These are phyloP conservation scores for Benitochromis conjunctus DNA, from an alignment of 2,113 vertebrate genomes.

Conservation along the genomic window DNA sequence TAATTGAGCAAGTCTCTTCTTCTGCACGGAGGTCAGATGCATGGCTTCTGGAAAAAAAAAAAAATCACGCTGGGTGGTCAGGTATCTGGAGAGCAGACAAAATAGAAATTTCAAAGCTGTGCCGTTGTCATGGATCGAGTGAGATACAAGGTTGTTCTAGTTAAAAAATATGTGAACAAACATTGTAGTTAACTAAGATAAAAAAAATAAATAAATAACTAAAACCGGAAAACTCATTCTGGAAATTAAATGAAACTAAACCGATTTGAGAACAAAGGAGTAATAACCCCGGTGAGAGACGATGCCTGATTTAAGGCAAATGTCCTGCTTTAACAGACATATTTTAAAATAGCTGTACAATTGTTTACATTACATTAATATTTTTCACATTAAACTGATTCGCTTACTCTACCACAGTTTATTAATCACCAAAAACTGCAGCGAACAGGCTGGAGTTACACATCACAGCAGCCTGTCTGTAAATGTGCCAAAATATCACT, in stretches of 20 bases:
- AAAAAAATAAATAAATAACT: no score
- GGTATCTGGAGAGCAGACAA: background rate
- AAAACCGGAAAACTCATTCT: background rate
- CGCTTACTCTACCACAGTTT: background rate
- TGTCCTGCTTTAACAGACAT: background rate
- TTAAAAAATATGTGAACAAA: background rate
- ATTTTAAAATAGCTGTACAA: background rate
- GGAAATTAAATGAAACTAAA: background rate
- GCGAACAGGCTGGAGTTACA: background rate
- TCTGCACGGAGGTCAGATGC: background rate
- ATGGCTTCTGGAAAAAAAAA: background rate
- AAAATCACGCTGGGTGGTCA: background rate
- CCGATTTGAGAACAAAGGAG: background rate
- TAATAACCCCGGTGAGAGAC: background rate
- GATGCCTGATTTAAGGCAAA: background rate
- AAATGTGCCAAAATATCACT: background rate
- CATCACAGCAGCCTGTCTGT: background rate
- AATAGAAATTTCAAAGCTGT: background rate
- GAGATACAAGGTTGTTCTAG: background rate
- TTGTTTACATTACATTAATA: background rate
- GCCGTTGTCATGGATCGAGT: background rate
- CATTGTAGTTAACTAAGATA: background rate
- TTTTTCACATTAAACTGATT: background rate
- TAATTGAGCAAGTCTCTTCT: background rate
- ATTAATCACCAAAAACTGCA: background rate